Base-by-base conservation (phyloP, 2,113 vertebrate genomes). In the Platichthys flesus region DNA sequence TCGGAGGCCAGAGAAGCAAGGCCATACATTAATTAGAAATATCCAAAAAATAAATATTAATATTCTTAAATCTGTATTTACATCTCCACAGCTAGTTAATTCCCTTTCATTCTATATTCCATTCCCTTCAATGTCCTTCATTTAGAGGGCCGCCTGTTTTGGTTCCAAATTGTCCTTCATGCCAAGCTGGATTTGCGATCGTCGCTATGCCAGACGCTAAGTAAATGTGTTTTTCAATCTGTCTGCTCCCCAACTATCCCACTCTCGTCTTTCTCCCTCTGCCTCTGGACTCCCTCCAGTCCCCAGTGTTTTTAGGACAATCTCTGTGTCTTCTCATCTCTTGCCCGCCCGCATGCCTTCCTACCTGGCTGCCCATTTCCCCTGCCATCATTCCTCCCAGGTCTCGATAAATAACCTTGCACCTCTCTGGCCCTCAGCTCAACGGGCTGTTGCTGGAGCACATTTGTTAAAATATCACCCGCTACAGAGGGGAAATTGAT, bases 81-180 rank as follows among this genome's bases (percentile, higher is more conserved):
- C 58, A 71, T 40, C 62, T 65, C 61, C 58, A 63, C 70, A 71
- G 75, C 63, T 56, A 54, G 72, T 71, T 85, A 74, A 78, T 81
- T 60, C 59, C 69, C 55, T 78, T 57, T 78, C 60, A 61, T 72
- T 89, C 69, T 81, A 79, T 28, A 51, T 89, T 83, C 73, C 74
- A 74, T 81, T 74, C 78, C 79, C 67, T 66, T 88, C 58, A 63
- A 89, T 95, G 92, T 92, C 91, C 90, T 95, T 92, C 75, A 90
- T 95, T 95, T 93, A 91, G 83, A 93, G 85, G 85, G 74, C 83
- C 90, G 75, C 87, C 93, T 93, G 92, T 94, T 94, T 91, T 89
- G 86, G 74, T 91, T 95, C 88, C 91, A 96, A 95, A 96, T 96
- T 97, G 94, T 91, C 95, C 95, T 96, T 97, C 95, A 95, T 96